Conservation (phyloP, 2,113 vertebrate species). For the Scophthalmus maximus region DNA sequence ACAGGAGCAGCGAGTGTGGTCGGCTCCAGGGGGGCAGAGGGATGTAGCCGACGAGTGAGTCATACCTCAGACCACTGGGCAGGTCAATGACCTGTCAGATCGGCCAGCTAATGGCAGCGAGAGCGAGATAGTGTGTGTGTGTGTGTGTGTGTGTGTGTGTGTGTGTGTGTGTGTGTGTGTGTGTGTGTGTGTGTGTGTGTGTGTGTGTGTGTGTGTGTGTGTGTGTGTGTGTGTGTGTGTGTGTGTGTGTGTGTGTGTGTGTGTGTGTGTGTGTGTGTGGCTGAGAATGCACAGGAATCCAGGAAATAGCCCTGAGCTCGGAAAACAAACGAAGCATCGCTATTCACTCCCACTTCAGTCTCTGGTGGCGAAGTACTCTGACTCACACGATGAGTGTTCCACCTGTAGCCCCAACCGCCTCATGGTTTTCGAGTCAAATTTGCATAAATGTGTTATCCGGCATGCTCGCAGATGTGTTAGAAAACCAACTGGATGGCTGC, state of each 20-base stretch:
- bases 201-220: not conserved
- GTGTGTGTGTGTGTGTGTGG: not conserved
- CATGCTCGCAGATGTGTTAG: not conserved
- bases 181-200: not conserved
- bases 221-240: not conserved
- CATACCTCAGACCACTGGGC: conserved; percentile 56
- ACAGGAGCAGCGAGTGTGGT: conserved; percentile 12
- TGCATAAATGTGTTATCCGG: not conserved
- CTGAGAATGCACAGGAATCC: conserved; percentile 31
- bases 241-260: not conserved
- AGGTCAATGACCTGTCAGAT: conserved; percentile 66
- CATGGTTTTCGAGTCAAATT: conserved; percentile 1
- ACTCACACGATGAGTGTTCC: conserved; percentile 52
- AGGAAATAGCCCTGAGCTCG: conserved; percentile 60
- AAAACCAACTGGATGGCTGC: conserved; percentile 8
- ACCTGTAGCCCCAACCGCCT: conserved; percentile 51
- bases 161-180: not conserved
- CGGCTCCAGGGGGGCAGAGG: conserved; percentile 7
- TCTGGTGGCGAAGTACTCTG: conserved; percentile 49
- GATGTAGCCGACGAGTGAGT: conserved; percentile 60
- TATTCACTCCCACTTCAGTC: conserved; percentile 51
- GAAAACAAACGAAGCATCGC: conserved; percentile 47
- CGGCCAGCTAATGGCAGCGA: conserved; percentile 26
- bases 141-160: not conserved
- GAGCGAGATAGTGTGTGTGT: not conserved